Evolutionary conservation across 2,797 vertebrate genomes (phyloP).

Genomic region (Momotus momota): DNA sequence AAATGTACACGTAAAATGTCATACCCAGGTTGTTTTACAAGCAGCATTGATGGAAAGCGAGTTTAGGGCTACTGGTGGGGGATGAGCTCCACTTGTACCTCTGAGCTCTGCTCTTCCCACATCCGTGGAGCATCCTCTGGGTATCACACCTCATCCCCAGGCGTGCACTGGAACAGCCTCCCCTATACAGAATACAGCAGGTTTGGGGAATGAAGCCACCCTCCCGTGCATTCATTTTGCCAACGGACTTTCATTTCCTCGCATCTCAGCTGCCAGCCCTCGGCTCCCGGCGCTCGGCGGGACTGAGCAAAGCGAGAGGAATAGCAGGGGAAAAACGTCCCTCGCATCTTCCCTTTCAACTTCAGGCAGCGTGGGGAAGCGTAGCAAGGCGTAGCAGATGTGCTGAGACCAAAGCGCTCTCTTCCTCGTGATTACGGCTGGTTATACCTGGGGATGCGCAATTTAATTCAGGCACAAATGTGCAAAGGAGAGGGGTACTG

Average conservation of each 20-base stretch:
- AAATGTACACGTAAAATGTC: slow-evolving; percentile 9
- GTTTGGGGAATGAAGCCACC: not conserved
- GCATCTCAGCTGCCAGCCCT: slow-evolving; percentile 42
- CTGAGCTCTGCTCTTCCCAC: not conserved
- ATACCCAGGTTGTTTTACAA: not conserved
- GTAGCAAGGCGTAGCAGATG: slow-evolving; percentile 76
- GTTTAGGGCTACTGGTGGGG: not conserved
- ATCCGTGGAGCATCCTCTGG: not conserved
- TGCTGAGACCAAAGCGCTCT: slow-evolving; percentile 79
- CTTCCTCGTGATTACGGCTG: slow-evolving; percentile 77
- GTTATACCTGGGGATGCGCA: slow-evolving; percentile 79
- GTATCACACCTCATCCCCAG: not conserved
- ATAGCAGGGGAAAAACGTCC: slow-evolving; percentile 64
- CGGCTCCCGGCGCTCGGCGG: not conserved
- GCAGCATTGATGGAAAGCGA: not conserved
- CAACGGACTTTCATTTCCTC: slow-evolving; percentile 57
- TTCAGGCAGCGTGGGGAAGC: slow-evolving; percentile 54
- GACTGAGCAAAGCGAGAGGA: slow-evolving; percentile 69
- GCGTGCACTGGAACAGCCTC: not conserved
- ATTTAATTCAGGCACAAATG: slow-evolving; percentile 75
- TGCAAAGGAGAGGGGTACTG: slow-evolving; percentile 71
- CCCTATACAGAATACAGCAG: not conserved
- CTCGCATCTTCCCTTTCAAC: slow-evolving; percentile 73
- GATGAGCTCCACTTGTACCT: not conserved
- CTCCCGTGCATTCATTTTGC: slow-evolving; percentile 38